phyloP scores from a whole-genome alignment of 2,113 vertebrate species.

The Mungos mungo region DNA sequence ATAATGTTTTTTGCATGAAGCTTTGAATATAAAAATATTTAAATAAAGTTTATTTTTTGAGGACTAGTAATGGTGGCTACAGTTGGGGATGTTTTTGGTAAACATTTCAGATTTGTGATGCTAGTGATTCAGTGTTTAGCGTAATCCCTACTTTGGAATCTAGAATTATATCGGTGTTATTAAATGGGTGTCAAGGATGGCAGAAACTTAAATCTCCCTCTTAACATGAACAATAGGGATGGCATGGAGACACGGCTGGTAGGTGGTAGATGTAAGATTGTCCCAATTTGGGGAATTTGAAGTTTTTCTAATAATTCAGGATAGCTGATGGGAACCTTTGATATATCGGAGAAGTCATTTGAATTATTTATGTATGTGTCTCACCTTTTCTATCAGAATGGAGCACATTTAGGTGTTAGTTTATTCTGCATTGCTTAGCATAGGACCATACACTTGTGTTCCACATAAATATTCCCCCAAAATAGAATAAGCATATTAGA shows the following conservation, averaged over 20 bases:
- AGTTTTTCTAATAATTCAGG: not conserved
- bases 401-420: not conserved
- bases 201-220: not conserved
- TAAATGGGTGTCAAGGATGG: not conserved
- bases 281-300: not conserved
- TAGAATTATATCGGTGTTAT: fast-evolving
- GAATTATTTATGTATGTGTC: not conserved
- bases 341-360: not conserved
- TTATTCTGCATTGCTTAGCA: not conserved
- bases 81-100: not conserved
- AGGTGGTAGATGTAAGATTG: not conserved
- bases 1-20: not conserved
- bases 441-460: not conserved
- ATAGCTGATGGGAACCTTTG: not conserved
- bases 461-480: not conserved
- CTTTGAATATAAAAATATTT: not conserved
- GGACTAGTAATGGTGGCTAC: not conserved
- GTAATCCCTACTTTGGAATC: not conserved
- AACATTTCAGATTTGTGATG: not conserved
- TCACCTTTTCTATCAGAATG: not conserved
- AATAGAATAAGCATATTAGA: not conserved
- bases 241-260: not conserved
- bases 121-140: not conserved
- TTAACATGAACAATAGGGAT: fast-evolving
- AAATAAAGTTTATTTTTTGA: not conserved